A percentile compares a stretch with the other conserved stretches of the same genome.
phyloP scores from a whole-genome alignment of 2,113 vertebrate species.

The Rana temporaria region DNA sequence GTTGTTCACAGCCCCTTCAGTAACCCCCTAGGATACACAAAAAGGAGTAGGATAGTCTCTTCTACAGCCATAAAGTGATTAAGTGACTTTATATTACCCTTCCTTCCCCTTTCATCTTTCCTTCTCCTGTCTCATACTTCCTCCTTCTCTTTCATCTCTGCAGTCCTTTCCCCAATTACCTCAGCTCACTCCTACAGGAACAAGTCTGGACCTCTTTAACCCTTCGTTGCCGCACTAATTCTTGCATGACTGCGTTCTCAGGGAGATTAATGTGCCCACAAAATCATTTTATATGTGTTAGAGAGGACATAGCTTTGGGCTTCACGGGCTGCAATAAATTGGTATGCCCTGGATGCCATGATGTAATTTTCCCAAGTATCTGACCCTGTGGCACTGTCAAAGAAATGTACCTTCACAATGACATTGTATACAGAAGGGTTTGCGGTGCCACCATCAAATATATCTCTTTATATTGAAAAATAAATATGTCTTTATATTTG shows the following conservation, averaged over 20 bases:
- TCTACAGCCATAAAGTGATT: constrained; percentile 53
- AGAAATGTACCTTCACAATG: neutral
- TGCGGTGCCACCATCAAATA: neutral
- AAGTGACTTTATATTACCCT: constrained; percentile 43
- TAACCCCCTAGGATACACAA: constrained; percentile 30
- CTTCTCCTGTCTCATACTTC: constrained; percentile 36
- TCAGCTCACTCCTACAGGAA: constrained; percentile 44
- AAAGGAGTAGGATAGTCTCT: constrained; percentile 25
- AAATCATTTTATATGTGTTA: constrained; percentile 19
- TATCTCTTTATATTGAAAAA: neutral
- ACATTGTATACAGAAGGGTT: neutral
- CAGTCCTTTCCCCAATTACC: constrained; percentile 46
- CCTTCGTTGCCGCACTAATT: constrained; percentile 1
- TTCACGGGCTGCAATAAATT: constrained; percentile 11
- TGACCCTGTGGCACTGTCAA: constrained; percentile 1
- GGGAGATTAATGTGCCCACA: constrained; percentile 38
- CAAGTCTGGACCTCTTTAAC: constrained; percentile 37
- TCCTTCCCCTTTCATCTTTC: constrained; percentile 52
- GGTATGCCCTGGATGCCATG: neutral
- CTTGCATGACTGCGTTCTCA: neutral
- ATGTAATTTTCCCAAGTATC: constrained; percentile 26
- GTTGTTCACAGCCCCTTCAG: constrained; percentile 16
- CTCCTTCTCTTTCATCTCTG: constrained; percentile 46
- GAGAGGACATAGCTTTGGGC: neutral
- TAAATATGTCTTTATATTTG: neutral